Evolutionary conservation across 2,797 vertebrate species (phyloP), one percentile per base, ranked within the genome.

Genomic region (Hyperoplus lanceolatus): DNA sequence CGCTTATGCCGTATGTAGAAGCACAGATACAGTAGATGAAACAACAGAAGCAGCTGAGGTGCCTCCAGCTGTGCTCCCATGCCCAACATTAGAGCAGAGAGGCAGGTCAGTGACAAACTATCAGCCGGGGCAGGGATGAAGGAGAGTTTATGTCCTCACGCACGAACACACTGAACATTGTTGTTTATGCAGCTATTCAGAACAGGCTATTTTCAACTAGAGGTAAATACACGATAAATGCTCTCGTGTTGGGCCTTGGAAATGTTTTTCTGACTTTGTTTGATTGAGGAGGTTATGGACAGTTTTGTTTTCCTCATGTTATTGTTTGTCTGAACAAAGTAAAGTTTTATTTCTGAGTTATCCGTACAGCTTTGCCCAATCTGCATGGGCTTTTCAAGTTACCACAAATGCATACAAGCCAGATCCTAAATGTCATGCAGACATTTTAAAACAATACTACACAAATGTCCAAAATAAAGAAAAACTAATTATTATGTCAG

Each of bases 31-130:
- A 76, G 67, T 21, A 54, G 39, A 80, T 70, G 58, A 80, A 77
- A 75, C 68, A 80, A 73, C 56, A 80, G 15, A 56, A 83, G 81
- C 66, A 81, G 80, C 77, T 55, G 74, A 64, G 77, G 68, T 54
- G 75, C 86, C 81, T 81, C 68, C n/a, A 63, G 86, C 73, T 72
- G 60, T 67, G 16, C 71, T 48, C 73, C 45, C 67, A 39, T 69
- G 69, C 12, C 60, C 46, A 59, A 50, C 71, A 48, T 79, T 68
- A 87, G 75, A 73, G 51, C 80, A 79, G 50, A 70, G 80, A 79
- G 69, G 68, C 83, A 74, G 77, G 83, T 85, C 87, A 85, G 75
- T 13, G 51, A 18, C 45, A 48, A 79, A 68, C 78, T 50, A 45
- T 41, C 9, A 1, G 43, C 69, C 66, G 50, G 36, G 66, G 65